A percentile compares a stretch with the other conserved stretches of the same genome.
phyloP scores from a whole-genome alignment of 2,113 vertebrate genomes.

The Pluvianellus socialis region DNA sequence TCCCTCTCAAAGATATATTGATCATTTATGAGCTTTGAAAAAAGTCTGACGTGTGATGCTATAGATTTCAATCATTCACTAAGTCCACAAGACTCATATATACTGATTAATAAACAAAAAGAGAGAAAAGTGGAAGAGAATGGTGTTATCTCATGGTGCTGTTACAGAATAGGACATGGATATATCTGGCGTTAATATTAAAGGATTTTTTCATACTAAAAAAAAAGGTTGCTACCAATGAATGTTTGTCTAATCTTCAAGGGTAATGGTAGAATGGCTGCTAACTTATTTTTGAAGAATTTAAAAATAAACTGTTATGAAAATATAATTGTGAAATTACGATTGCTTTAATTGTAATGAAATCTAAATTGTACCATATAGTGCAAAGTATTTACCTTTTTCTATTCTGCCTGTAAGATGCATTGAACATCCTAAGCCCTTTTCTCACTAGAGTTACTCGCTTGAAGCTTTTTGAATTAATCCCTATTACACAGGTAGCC shows the following conservation, averaged over 20 bases:
- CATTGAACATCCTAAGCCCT: not conserved
- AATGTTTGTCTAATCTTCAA: not conserved
- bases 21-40: slow-evolving; percentile 60
- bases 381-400: not conserved
- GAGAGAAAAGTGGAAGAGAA: not conserved
- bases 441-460: not conserved
- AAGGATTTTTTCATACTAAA: not conserved
- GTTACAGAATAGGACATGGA: not conserved
- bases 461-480: not conserved
- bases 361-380: not conserved
- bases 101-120: not conserved
- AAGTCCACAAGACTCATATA: not conserved
- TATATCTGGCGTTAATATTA: not conserved
- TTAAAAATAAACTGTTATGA: not conserved
- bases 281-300: not conserved
- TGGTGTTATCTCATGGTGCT: not conserved
- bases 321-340: not conserved
- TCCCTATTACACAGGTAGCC: fast-evolving
- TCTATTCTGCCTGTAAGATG: not conserved
- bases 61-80: not conserved
- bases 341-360: not conserved
- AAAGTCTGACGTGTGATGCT: slow-evolving; percentile 6
- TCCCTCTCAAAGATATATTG: slow-evolving; percentile 45
- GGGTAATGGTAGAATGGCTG: not conserved
- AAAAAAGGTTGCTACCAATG: not conserved